phyloP scores from a whole-genome alignment of 2,888 invertebrate genomes.

The Hoplodrina ambigua region DNA sequence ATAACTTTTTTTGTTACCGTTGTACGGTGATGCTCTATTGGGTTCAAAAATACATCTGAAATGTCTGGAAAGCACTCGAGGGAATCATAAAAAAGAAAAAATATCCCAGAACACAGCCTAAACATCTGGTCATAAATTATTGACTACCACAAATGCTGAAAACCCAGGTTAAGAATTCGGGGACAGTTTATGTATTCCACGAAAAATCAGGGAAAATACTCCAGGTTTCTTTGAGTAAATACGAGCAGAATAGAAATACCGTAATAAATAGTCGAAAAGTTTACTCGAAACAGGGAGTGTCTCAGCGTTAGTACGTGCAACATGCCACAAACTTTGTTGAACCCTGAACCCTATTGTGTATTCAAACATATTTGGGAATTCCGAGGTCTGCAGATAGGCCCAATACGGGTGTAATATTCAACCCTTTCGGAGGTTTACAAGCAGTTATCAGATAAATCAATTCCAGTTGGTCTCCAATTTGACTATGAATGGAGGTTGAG shows the following conservation, averaged over 20 bases:
- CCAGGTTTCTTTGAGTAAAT: constrained; percentile 21
- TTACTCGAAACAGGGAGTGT: constrained; percentile 14
- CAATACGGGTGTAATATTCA: constrained; percentile 20
- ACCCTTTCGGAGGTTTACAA: constrained; percentile 14
- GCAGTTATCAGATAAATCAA: constrained; percentile 48
- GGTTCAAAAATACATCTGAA: constrained; percentile 3
- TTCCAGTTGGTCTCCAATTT: constrained; percentile 41
- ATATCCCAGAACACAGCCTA: constrained; percentile 3
- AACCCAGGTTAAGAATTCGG: background rate
- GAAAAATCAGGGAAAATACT: background rate
- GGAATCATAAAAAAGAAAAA: constrained; percentile 5
- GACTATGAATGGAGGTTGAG: constrained; percentile 32
- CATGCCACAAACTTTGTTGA: constrained; percentile 5
- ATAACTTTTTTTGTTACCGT: constrained; percentile 10
- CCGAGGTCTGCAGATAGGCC: constrained; percentile 13
- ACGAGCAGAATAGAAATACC: constrained; percentile 6
- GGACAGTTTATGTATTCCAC: constrained; percentile 6
- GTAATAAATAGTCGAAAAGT: constrained; percentile 18
- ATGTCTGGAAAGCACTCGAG: background rate
- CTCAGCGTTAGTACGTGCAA: constrained; percentile 11
- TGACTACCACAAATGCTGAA: constrained; percentile 5
- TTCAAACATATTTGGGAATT: constrained; percentile 39
- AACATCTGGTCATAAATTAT: constrained; percentile 13
- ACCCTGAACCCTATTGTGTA: constrained; percentile 23
- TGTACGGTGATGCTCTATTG: background rate